These are phyloP conservation scores for Holothuria glaberrima DNA, from an alignment of 35 echinoderm and acorn worm genomes.

Conservation along the genomic window DNA sequence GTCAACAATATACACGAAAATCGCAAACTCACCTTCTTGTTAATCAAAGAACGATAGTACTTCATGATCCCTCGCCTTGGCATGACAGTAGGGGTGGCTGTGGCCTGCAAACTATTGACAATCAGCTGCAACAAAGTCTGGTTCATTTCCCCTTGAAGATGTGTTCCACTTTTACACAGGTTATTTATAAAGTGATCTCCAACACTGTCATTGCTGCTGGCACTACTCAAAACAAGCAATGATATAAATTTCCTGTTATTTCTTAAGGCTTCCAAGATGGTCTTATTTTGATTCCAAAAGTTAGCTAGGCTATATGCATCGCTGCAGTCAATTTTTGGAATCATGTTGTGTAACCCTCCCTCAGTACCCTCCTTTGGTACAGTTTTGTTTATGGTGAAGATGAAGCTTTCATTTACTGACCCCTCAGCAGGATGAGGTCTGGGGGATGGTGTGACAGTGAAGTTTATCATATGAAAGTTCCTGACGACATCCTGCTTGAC, in stretches of 20 bases:
- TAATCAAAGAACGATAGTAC: conserved; percentile 3
- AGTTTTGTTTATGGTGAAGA: neutral
- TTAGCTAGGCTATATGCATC: neutral
- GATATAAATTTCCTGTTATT: conserved; percentile 4
- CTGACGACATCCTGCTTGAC: neutral
- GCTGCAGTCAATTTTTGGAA: conserved; percentile 21
- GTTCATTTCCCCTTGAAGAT: neutral
- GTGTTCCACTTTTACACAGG: conserved; percentile 6
- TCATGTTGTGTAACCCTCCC: neutral
- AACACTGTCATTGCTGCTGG: neutral
- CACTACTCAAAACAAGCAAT: neutral
- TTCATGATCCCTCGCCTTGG: neutral
- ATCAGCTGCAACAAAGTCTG: neutral
- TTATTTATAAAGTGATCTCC: neutral
- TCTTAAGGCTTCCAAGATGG: neutral
- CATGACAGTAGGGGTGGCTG: neutral
- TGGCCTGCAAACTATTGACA: neutral
- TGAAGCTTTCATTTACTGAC: neutral
- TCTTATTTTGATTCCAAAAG: neutral
- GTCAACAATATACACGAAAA: no score
- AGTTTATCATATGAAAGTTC: neutral
- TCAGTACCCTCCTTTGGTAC: neutral
- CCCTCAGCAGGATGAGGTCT: neutral
- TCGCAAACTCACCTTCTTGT: neutral
- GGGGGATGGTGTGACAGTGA: neutral